These are phyloP conservation scores for Engystomops pustulosus DNA, from an alignment of 2,113 vertebrate species.

Conservation along the genomic window DNA sequence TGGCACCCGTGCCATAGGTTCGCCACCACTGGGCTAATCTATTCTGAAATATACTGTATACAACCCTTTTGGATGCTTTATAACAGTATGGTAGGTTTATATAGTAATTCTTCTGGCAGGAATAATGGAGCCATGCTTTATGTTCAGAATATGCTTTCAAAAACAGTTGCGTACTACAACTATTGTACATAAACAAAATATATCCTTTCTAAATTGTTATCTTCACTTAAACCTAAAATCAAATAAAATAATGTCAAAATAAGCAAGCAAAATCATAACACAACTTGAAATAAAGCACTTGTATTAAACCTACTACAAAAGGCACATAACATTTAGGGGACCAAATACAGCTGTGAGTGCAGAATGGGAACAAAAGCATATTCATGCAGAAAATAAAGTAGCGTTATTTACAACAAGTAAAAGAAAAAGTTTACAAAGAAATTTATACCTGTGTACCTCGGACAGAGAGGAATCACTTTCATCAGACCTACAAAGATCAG, in stretches of 20 bases:
- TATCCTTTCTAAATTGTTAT: neutral
- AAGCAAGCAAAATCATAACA: constrained; percentile 12
- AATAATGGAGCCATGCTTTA: too few species aligned
- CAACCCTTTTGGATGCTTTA: too few species aligned
- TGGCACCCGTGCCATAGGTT: too few species aligned
- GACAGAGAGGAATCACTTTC: constrained; percentile 84
- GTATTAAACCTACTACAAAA: neutral
- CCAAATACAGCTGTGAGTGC: constrained; percentile 17
- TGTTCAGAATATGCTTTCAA: too few species aligned
- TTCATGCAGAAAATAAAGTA: constrained; percentile 72
- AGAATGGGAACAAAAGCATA: constrained; percentile 43
- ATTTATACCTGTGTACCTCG: constrained; percentile 84
- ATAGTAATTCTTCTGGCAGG: too few species aligned
- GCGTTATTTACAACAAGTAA: constrained; percentile 58
- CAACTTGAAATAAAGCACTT: neutral
- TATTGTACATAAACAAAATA: neutral
- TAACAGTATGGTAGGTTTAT: too few species aligned
- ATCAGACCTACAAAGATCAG: constrained; percentile 83
- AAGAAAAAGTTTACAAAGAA: constrained; percentile 68
- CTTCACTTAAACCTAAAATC: neutral
- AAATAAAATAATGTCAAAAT: constrained; percentile 1
- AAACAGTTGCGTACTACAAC: neutral
- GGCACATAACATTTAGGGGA: neutral
- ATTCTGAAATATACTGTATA: too few species aligned
- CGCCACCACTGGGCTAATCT: too few species aligned